These are phyloP conservation scores for Vulpes lagopus DNA, from an alignment of 2,113 vertebrate species.

Conservation along the genomic window DNA sequence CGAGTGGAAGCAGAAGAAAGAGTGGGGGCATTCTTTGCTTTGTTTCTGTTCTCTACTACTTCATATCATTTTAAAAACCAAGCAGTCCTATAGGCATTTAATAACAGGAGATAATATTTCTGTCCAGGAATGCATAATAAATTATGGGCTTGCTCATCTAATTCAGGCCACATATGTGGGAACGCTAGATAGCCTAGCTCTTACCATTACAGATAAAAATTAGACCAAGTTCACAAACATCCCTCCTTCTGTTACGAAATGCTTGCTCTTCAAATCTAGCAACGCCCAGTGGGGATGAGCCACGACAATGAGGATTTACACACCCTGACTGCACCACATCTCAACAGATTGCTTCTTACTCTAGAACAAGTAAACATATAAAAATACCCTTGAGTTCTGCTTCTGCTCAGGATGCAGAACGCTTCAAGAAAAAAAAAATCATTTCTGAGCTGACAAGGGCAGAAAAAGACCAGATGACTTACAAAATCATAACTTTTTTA, in stretches of 20 bases:
- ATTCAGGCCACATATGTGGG: background rate
- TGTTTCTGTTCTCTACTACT: background rate
- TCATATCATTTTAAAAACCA: background rate
- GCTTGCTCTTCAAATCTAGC: background rate
- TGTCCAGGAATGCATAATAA: background rate
- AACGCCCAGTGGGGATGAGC: background rate
- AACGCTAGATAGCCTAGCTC: background rate
- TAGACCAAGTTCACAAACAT: background rate
- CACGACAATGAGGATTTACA: background rate
- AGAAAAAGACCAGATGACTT: background rate
- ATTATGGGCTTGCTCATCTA: background rate
- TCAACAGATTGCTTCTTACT: background rate
- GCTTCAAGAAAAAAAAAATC: background rate
- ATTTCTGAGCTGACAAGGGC: background rate
- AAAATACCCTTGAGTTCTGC: background rate
- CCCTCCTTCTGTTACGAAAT: background rate
- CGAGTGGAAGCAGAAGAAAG: background rate
- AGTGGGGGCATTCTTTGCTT: background rate
- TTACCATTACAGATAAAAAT: background rate
- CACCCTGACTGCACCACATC: background rate
- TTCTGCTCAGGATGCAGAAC: conserved; percentile 4
- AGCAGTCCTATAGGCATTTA: background rate
- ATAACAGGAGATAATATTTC: background rate
- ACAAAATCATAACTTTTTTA: conserved; percentile 4
- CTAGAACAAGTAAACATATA: conserved; percentile 7